phyloP scores from a whole-genome alignment of 2,797 vertebrate species.

The Onychomys torridus region DNA sequence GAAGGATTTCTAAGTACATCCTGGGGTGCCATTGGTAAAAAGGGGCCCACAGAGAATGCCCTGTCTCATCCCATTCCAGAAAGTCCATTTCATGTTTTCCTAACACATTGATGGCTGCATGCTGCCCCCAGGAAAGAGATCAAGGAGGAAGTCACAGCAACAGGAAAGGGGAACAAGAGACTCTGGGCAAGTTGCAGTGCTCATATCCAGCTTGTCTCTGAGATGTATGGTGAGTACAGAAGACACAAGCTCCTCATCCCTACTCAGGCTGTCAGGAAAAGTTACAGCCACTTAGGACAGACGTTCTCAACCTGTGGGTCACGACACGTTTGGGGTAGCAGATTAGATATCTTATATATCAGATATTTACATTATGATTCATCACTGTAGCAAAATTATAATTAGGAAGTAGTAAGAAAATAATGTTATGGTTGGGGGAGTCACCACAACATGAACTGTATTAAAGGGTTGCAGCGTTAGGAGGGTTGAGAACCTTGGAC shows the following conservation, averaged over 20 bases:
- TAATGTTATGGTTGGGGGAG: background rate
- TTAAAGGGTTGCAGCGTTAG: background rate
- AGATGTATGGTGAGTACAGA: too few relatives aligned
- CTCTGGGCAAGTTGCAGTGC: rapidly evolving
- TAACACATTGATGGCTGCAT: background rate
- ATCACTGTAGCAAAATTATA: background rate
- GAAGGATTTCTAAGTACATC: background rate
- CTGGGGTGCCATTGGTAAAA: background rate
- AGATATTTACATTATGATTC: background rate
- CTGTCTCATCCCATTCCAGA: background rate
- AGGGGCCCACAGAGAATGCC: rapidly evolving
- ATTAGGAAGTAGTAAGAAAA: background rate
- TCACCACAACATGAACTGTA: background rate
- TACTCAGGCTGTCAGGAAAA: background rate
- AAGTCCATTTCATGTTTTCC: background rate
- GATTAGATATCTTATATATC: background rate
- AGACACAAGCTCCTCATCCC: rapidly evolving
- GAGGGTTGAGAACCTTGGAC: background rate
- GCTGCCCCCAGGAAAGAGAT: background rate
- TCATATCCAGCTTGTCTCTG: background rate
- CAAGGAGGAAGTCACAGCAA: background rate
- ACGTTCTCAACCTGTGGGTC: background rate
- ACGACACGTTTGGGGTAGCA: too few relatives aligned
- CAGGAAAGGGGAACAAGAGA: background rate
- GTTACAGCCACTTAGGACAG: background rate